phyloP scores from a whole-genome alignment of 1,140 invertebrate species.

The Lethrus apterus region DNA sequence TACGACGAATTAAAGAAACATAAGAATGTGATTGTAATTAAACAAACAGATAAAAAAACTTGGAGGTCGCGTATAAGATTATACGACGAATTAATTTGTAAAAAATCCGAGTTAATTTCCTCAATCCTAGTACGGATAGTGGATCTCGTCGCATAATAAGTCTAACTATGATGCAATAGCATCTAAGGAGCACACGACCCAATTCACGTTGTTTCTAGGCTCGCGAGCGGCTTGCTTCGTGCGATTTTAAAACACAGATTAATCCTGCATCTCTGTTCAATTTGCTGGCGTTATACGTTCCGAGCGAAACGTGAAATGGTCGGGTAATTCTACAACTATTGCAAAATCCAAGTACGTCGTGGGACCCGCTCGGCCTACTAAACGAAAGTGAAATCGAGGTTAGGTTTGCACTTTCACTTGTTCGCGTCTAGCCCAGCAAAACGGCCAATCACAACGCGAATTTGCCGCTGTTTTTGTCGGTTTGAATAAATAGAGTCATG shows the following conservation, averaged over 20 bases:
- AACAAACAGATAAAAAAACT: too few relatives aligned
- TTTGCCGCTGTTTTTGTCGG: conserved; percentile 34
- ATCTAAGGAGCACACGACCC: conserved; percentile 42
- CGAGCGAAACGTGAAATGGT: background rate
- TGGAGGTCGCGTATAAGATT: too few relatives aligned
- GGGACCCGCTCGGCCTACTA: conserved; percentile 43
- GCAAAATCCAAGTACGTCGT: conserved; percentile 29
- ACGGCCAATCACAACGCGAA: conserved; percentile 31
- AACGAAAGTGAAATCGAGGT: conserved; percentile 44
- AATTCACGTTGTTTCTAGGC: conserved; percentile 40
- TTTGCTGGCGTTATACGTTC: too few relatives aligned
- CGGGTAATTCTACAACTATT: conserved; percentile 11
- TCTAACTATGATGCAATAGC: too few relatives aligned
- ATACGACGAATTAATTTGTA: too few relatives aligned
- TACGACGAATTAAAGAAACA: too few relatives aligned
- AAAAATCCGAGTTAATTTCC: too few relatives aligned
- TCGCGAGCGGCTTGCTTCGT: conserved; percentile 6
- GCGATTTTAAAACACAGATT: too few relatives aligned
- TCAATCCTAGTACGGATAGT: conserved; percentile 16
- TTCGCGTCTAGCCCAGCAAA: conserved; percentile 38
- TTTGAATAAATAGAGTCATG: conserved; percentile 40
- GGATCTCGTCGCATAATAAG: conserved; percentile 33
- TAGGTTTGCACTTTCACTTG: conserved; percentile 43
- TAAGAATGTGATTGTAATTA: too few relatives aligned
- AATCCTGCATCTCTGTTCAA: too few relatives aligned